Conservation (phyloP, 2,888 invertebrate species). For the Metellina segmentata region DNA sequence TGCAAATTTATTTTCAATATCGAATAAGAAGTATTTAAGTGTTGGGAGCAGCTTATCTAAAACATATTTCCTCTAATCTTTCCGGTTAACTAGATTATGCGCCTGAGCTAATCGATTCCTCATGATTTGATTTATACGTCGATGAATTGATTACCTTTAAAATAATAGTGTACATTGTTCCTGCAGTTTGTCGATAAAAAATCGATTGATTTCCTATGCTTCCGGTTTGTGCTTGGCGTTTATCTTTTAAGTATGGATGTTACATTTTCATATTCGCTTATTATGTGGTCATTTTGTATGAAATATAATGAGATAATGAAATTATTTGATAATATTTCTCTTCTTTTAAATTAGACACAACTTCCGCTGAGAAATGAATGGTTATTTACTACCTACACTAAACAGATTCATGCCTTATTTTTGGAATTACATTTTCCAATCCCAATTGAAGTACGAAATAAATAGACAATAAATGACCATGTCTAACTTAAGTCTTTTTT, state of each 20-base stretch:
- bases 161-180: conserved; percentile 68
- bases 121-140: conserved; percentile 68
- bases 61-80: conserved; percentile 65
- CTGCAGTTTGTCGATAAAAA: conserved; percentile 65
- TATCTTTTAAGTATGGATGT: background rate
- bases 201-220: conserved; percentile 65
- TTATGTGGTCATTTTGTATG: too few relatives aligned
- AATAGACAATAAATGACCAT: too few relatives aligned
- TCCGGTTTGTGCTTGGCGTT: conserved; percentile 14
- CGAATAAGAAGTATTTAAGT: conserved; percentile 30
- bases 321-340: too few relatives aligned
- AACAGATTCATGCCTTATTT: too few relatives aligned
- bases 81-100: conserved; percentile 60
- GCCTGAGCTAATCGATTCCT: conserved; percentile 62
- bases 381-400: too few relatives aligned
- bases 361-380: too few relatives aligned
- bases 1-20: conserved; percentile 24
- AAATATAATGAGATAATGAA: too few relatives aligned
- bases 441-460: too few relatives aligned
- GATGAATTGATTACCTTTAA: conserved; percentile 71
- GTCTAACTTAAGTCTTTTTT: too few relatives aligned
- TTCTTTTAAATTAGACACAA: too few relatives aligned
- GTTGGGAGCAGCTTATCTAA: conserved; percentile 22
- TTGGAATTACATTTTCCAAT: too few relatives aligned
- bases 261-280: too few relatives aligned